These are phyloP conservation scores for Rhyacichthys aspro DNA, from an alignment of 2,797 vertebrate genomes.

Conservation along the genomic window DNA sequence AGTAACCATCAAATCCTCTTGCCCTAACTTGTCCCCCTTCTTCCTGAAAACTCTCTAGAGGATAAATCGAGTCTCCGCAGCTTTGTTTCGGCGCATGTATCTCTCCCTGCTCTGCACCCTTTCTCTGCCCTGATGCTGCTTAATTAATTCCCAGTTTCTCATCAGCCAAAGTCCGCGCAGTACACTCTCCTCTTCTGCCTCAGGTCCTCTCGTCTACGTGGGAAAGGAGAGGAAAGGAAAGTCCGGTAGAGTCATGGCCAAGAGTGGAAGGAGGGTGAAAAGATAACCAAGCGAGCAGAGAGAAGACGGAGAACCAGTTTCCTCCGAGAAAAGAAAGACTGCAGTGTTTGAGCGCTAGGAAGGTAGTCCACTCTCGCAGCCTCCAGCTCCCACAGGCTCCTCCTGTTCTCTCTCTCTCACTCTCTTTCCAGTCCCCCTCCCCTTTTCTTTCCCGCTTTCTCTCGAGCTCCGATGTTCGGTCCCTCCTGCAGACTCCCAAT, in stretches of 20 bases:
- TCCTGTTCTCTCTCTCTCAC: constrained; percentile 53
- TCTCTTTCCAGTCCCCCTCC: constrained; percentile 29
- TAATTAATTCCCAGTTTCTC: constrained; percentile 74
- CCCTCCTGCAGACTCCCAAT: constrained; percentile 56
- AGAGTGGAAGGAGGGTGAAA: constrained; percentile 20
- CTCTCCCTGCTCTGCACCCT: constrained; percentile 34
- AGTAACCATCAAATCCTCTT: constrained; percentile 14
- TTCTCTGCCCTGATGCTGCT: constrained; percentile 46
- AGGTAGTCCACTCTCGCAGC: constrained; percentile 70
- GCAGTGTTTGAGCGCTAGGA: constrained; percentile 72
- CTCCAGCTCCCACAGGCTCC: constrained; percentile 61
- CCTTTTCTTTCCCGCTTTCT: constrained; percentile 31
- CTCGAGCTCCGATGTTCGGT: constrained; percentile 42
- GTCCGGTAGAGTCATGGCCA: constrained; percentile 65
- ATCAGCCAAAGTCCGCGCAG: constrained; percentile 63
- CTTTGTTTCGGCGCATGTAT: not conserved
- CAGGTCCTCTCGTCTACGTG: constrained; percentile 60
- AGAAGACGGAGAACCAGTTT: constrained; percentile 59
- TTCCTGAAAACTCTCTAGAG: constrained; percentile 57
- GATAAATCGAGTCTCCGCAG: constrained; percentile 28
- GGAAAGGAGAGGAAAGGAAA: constrained; percentile 50
- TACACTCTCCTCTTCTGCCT: constrained; percentile 53
- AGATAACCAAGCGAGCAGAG: constrained; percentile 31
- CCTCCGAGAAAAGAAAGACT: constrained; percentile 77
- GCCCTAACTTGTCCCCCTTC: constrained; percentile 59